phyloP scores from a whole-genome alignment of 1,140 invertebrate genomes.

The Eueides isabella region DNA sequence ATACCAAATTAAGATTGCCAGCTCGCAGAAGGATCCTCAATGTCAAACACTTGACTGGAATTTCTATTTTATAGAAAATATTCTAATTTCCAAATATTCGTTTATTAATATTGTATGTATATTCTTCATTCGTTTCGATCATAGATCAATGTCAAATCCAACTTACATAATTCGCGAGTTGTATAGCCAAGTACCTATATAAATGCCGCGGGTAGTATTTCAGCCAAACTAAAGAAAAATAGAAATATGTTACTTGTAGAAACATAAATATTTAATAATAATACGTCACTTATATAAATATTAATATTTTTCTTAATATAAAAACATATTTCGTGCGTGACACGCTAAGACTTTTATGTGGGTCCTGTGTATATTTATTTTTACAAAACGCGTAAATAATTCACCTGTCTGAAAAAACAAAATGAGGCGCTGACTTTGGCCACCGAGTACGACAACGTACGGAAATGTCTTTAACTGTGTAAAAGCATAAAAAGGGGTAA shows the following conservation, averaged over 20 bases:
- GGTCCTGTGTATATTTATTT: background rate
- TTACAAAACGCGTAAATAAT: too few relatives aligned
- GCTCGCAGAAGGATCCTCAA: background rate
- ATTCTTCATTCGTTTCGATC: too few relatives aligned
- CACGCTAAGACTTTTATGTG: background rate
- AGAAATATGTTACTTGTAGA: background rate
- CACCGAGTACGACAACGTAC: too few relatives aligned
- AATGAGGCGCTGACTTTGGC: too few relatives aligned
- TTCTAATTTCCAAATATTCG: background rate
- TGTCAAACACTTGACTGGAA: conserved; percentile 15
- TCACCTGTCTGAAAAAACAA: too few relatives aligned
- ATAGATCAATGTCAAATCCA: conserved; percentile 21
- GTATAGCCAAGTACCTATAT: conserved; percentile 1
- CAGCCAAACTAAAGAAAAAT: background rate
- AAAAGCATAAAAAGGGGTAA: too few relatives aligned
- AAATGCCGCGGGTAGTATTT: background rate
- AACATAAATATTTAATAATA: background rate
- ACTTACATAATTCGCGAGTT: conserved; percentile 3
- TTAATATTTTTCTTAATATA: background rate
- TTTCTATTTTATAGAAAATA: conserved; percentile 19
- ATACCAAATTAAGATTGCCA: background rate
- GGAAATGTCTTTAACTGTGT: too few relatives aligned
- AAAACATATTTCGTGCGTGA: background rate
- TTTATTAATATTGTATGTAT: conserved; percentile 8
- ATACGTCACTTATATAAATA: background rate